phyloP scores from a whole-genome alignment of 2,797 vertebrate species.

The Menidia menidia region DNA sequence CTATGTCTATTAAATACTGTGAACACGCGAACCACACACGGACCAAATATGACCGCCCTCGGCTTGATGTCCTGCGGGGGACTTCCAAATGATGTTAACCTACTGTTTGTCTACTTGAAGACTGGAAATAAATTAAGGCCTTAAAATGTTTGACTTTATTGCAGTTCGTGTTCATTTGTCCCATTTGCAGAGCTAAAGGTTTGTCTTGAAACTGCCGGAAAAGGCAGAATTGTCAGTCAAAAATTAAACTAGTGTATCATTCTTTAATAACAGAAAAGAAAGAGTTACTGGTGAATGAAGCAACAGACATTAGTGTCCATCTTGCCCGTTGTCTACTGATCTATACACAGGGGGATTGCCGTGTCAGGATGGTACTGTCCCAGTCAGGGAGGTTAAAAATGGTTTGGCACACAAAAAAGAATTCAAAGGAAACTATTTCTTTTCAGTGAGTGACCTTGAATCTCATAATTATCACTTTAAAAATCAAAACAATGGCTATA shows the following conservation, averaged over 20 bases:
- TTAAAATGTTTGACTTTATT: conserved; percentile 27
- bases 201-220: not conserved
- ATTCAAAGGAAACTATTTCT: not conserved
- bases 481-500: no score
- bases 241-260: not conserved
- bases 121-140: conserved; percentile 65
- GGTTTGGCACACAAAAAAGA: not conserved
- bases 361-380: not conserved
- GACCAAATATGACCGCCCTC: conserved; percentile 60
- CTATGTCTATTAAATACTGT: conserved; percentile 88
- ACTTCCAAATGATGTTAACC: conserved; percentile 30
- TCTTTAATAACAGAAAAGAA: not conserved
- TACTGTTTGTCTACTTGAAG: conserved; percentile 60
- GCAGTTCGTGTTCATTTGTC: conserved; percentile 9
- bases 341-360: not conserved
- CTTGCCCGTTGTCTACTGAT: not conserved
- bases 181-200: no score
- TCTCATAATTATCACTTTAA: no score
- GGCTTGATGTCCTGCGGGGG: conserved; percentile 14
- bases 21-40: conserved; percentile 39
- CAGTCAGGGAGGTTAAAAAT: not conserved
- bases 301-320: not conserved
- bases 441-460: not conserved
- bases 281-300: not conserved
- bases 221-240: not conserved